Conservation (phyloP, 2,888 invertebrate species). For the Odontomyia ornata region DNA sequence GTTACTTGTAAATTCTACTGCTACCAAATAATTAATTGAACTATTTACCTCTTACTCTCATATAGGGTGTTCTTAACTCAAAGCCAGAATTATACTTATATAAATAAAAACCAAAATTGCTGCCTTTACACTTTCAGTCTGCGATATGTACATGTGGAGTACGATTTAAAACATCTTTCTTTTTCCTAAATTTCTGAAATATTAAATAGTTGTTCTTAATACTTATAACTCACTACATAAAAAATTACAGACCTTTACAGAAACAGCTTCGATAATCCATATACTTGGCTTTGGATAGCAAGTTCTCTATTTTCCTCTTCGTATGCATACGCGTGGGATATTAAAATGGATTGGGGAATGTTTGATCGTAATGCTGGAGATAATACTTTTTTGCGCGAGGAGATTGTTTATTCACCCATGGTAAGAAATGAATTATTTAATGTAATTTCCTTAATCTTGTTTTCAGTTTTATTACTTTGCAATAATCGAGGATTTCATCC, state of each 20-base stretch:
- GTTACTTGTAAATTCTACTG: too few species aligned
- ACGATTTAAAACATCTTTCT: too few species aligned
- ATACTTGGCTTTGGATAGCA: conserved; percentile 88
- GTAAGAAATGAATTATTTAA: conserved; percentile 66
- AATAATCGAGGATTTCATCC: conserved; percentile 91
- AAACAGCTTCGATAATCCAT: conserved; percentile 79
- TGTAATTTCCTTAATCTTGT: conserved; percentile 22
- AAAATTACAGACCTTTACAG: conserved; percentile 70
- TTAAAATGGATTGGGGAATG: conserved; percentile 99
- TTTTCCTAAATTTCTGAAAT: too few species aligned
- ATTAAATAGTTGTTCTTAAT: too few species aligned
- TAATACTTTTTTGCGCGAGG: conserved; percentile 90
- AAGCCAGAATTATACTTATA: too few species aligned
- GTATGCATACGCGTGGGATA: conserved; percentile 98
- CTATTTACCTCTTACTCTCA: too few species aligned
- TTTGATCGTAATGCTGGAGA: conserved; percentile 91
- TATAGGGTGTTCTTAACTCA: too few species aligned
- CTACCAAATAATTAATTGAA: too few species aligned
- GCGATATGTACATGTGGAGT: too few species aligned
- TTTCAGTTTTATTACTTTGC: conserved; percentile 94
- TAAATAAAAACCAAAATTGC: too few species aligned
- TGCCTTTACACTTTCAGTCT: too few species aligned
- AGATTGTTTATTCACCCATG: conserved; percentile 92
- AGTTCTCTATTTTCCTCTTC: conserved; percentile 87
- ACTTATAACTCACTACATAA: too few species aligned